Base-by-base conservation (phyloP, 92 coral and sea anemone genomes). In the Bergia sp. region DNA sequence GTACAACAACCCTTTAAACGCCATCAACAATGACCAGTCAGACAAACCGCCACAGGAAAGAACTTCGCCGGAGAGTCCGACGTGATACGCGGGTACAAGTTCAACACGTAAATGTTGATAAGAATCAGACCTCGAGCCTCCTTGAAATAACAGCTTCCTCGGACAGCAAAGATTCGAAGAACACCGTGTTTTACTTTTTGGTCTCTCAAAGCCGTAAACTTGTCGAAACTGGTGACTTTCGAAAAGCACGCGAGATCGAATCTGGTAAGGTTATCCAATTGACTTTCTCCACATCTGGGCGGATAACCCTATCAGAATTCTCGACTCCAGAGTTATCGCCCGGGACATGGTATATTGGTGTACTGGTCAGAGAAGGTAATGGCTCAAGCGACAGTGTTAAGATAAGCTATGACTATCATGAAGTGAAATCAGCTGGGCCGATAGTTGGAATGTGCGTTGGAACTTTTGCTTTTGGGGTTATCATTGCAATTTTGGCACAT, bases 261-360 rank as follows among this genome's bases (percentile, higher is more conserved):
- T 88, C 67, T 7, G 72, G 11, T 13, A 45, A 78, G 38, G 71
- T 88, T 5, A 89, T 96, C 36, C 89, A 78, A 53, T 91, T 95
- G 37, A 73, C 98, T n/a, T 96, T 96, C 86, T 87, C 99, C 29
- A 90, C 86, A 37, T 93, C 77, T 73, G 99, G 99, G 13, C 86
- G 98, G n/a, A 91, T 96, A 76, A 96, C 96, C 2, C 88, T 96
- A 5, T 93, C 99, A 0, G 95, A 92, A 85, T 94, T 89, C 53
- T 96, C 99, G 16, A 80, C 73, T 7, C 99, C 99, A 9, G 89
- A 92, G 90, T 91, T 96, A 23, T 50, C 82, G 37, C 18, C 92
- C 15, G 98, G 98, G 18, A 88, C 92, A 20, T 96, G 99, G 99
- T 96, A 92, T 69, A 92, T 95, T 79, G 99, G 99, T 10, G 91